These are phyloP conservation scores for Drosophila mauritiana DNA, from an alignment of 1,140 invertebrate genomes.

Conservation along the genomic window DNA sequence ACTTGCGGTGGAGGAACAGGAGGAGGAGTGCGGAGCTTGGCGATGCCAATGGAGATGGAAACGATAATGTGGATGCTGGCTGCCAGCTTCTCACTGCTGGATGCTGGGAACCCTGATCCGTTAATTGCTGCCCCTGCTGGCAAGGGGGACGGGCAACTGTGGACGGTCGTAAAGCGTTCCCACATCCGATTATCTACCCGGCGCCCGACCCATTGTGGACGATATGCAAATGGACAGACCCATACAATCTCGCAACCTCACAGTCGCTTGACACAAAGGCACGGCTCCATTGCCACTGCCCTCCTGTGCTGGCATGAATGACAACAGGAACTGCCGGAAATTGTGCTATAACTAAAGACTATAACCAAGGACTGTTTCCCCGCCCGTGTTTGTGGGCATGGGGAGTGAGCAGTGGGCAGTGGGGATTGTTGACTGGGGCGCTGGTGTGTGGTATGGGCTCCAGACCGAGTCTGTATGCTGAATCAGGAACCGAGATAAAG, in stretches of 20 bases:
- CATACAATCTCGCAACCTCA: neutral
- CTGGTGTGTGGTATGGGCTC: too few species aligned
- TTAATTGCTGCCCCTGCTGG: slow-evolving; percentile 33
- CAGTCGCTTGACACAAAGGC: slow-evolving; percentile 9
- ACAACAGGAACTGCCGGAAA: slow-evolving; percentile 73
- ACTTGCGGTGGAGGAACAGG: neutral
- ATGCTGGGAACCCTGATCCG: slow-evolving; percentile 16
- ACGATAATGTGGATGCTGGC: slow-evolving; percentile 26
- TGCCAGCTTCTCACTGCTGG: slow-evolving; percentile 1
- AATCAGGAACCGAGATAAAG: slow-evolving; percentile 69
- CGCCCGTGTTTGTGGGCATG: neutral
- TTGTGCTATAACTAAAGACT: slow-evolving; percentile 59
- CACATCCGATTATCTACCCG: slow-evolving; percentile 29
- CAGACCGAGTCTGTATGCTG: neutral
- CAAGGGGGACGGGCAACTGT: neutral
- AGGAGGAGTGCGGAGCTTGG: neutral
- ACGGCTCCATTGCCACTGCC: neutral
- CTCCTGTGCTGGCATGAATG: slow-evolving; percentile 46
- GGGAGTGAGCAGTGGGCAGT: neutral
- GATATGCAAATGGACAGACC: slow-evolving; percentile 58
- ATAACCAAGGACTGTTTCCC: slow-evolving; percentile 25
- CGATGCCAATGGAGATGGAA: slow-evolving; percentile 12
- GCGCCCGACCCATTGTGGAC: slow-evolving; percentile 29
- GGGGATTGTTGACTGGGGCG: too few species aligned
- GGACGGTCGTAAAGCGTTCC: slow-evolving; percentile 37